Evolutionary conservation across 1,140 invertebrate species (phyloP).

Genomic region (Diorhabda carinulata): DNA sequence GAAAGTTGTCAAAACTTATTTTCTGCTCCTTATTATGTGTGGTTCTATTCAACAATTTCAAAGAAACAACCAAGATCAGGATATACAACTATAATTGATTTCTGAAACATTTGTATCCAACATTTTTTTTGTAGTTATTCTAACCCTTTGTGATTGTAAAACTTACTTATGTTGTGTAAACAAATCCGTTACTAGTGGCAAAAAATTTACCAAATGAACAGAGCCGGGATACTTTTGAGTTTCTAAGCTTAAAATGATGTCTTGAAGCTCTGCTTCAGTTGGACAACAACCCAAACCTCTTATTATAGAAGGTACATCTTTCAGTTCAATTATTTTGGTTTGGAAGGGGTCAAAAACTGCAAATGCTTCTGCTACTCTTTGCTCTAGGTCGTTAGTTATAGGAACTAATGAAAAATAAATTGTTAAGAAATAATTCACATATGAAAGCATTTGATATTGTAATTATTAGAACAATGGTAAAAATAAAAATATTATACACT

Average conservation of each 20-base stretch:
- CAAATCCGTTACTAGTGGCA: slow-evolving; percentile 64
- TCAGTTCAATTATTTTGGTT: slow-evolving; percentile 77
- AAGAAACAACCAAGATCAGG: neutral
- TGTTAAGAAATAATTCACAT: too few species aligned
- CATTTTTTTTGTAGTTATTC: neutral
- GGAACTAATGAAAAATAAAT: neutral
- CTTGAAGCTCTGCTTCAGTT: slow-evolving; percentile 80
- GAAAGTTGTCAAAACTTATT: too few species aligned
- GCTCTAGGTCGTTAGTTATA: slow-evolving; percentile 57
- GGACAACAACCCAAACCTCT: slow-evolving; percentile 76
- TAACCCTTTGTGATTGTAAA: neutral
- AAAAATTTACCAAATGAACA: slow-evolving; percentile 59
- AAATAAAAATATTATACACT: too few species aligned
- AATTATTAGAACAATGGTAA: too few species aligned
- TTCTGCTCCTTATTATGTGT: too few species aligned
- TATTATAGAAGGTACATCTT: slow-evolving; percentile 83
- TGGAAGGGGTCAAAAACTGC: slow-evolving; percentile 82
- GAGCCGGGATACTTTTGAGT: slow-evolving; percentile 71
- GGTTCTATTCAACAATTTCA: too few species aligned
- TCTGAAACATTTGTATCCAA: neutral
- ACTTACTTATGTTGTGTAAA: slow-evolving; percentile 70
- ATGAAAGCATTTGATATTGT: too few species aligned
- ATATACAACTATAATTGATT: slow-evolving; percentile 3
- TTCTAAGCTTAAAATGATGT: slow-evolving; percentile 75
- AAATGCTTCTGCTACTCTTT: slow-evolving; percentile 77